Evolutionary conservation across 2,113 vertebrate species (phyloP), one percentile per base, ranked within the genome.

Genomic region (Ranitomeya imitator): DNA sequence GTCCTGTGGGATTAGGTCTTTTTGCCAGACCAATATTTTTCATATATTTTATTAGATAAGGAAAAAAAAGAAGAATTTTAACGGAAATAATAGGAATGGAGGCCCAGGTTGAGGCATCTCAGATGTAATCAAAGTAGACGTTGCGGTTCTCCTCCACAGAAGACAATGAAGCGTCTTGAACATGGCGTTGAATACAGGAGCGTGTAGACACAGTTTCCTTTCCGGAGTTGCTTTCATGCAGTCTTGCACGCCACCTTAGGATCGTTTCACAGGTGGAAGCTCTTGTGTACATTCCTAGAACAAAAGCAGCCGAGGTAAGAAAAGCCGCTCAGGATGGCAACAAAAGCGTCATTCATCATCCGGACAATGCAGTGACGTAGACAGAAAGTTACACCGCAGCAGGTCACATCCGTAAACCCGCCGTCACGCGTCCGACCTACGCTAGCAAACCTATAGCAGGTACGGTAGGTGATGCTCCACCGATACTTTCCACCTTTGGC

Each of bases 311-410:
- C 23, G 26, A 85, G 69, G n/a, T 55, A 69, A 85, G 71, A 37
- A 14, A 85, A 71, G 16, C 21, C 15, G 21, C 2, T 11, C 67
- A 74, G 13, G 19, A 76, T 52, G 15, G 31, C 65, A 76, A 85
- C 71, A 85, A 85, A 85, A 71, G 52, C 69, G 15, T 11, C 37
- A 84, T 67, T 84, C 82, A 84, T 69, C 60, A 69, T 71, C 82
- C 14, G 31, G 78, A 80, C 78, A 80, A 80, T 31, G 23, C 7
- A 9, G 6, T 4, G 18, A 80, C 21, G 77, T 57, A 57, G 54
- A 10, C 57, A 26, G 55, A 80, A 80, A 57, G 23, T 80, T 15
- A 80, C 54, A 60, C 78, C 54, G 21, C 78, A 7, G 78, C 11
- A 57, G 6, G 5, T 9, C 21, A 79, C 78, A 59, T 80, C 23